phyloP scores from a whole-genome alignment of 1,140 invertebrate genomes.

The Eulimnadia texana region DNA sequence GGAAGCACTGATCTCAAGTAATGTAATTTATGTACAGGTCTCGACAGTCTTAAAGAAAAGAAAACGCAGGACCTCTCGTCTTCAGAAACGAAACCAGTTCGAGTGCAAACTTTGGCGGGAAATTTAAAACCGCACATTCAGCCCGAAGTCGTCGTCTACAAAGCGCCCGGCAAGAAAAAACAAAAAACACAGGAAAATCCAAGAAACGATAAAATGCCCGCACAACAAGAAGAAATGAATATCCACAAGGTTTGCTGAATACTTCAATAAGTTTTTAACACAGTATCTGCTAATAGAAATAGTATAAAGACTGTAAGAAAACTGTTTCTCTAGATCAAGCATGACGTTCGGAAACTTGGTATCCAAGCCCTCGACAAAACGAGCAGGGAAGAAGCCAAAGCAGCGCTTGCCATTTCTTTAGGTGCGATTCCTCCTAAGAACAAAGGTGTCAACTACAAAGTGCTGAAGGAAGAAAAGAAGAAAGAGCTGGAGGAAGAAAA shows the following conservation, averaged over 20 bases:
- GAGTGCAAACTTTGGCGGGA: neutral
- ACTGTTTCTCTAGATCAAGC: too few species aligned
- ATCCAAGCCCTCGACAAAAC: conserved; percentile 40
- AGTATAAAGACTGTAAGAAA: too few species aligned
- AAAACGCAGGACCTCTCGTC: neutral
- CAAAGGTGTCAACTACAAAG: conserved; percentile 40
- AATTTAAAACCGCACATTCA: neutral
- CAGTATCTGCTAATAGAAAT: too few species aligned
- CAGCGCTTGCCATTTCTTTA: conserved; percentile 41
- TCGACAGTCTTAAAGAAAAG: neutral
- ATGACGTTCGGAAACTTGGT: conserved; percentile 47
- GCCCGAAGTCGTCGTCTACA: neutral
- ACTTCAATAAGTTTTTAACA: too few species aligned
- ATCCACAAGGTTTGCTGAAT: too few species aligned
- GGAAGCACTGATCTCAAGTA: too few species aligned
- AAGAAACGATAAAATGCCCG: neutral
- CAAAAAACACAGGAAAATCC: neutral
- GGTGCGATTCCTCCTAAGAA: conserved; percentile 46
- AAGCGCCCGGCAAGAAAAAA: neutral
- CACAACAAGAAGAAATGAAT: conserved; percentile 2
- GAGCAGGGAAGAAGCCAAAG: conserved; percentile 40
- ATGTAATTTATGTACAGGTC: too few species aligned
- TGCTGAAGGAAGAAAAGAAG: conserved; percentile 29
- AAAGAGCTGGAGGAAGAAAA: conserved; percentile 27
- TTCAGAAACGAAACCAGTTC: neutral